phyloP scores from a whole-genome alignment of 2,888 invertebrate species.

The Sphecodes monilicornis region DNA sequence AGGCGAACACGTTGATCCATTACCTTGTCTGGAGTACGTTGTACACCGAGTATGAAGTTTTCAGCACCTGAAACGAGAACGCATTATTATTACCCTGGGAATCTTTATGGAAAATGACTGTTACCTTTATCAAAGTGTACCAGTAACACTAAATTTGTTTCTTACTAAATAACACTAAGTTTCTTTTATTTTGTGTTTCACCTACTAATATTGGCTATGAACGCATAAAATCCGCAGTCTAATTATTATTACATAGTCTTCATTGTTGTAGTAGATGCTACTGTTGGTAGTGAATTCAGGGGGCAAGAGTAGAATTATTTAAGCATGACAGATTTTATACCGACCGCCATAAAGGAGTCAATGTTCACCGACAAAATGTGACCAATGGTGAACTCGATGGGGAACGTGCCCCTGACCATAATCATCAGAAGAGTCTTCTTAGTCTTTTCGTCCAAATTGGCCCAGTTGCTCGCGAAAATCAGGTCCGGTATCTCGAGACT shows the following conservation, averaged over 20 bases:
- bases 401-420: constrained; percentile 42
- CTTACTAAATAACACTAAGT: no score
- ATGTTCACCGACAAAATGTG: constrained; percentile 38
- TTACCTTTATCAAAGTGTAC: no score
- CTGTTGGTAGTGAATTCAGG: no score
- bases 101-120: no score
- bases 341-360: constrained; percentile 27
- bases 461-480: constrained; percentile 43
- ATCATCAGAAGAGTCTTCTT: constrained; percentile 37
- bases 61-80: constrained; percentile 33
- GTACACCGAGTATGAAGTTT: constrained; percentile 43
- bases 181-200: no score
- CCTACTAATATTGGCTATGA: no score
- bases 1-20: no score
- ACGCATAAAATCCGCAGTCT: no score
- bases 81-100: no score
- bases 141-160: no score
- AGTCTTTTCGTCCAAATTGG: not conserved
- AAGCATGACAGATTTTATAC: not conserved
- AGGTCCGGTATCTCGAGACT: constrained; percentile 23
- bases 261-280: no score
- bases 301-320: not conserved
- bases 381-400: constrained; percentile 42
- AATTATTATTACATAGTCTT: no score
- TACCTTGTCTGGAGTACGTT: constrained; percentile 26